phyloP scores from a whole-genome alignment of 2,113 vertebrate genomes.

The Bubo bubo region DNA sequence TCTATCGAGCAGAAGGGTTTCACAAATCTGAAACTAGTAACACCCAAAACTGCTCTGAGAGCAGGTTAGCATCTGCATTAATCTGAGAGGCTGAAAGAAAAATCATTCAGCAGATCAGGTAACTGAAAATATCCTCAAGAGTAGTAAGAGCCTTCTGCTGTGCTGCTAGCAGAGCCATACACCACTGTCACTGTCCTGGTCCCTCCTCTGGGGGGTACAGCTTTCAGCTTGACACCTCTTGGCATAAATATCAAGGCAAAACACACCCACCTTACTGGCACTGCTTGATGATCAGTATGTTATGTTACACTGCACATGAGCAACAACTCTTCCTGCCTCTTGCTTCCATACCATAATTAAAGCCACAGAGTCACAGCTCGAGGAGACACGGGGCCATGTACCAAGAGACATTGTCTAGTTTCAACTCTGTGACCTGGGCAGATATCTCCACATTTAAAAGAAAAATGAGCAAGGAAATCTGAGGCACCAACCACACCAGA shows the following conservation, averaged over 20 bases:
- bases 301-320: accelerated
- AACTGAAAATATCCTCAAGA: background rate
- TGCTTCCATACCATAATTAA: background rate
- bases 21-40: background rate
- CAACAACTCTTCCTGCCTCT: background rate
- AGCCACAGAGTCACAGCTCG: accelerated
- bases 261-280: accelerated
- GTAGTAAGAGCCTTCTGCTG: background rate
- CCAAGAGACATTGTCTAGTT: background rate
- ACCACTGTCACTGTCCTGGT: background rate
- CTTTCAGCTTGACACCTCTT: background rate
- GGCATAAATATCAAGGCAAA: background rate
- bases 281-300: background rate
- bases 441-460: background rate
- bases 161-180: background rate
- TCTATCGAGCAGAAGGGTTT: background rate
- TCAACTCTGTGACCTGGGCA: background rate
- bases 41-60: background rate
- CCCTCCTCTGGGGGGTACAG: too few relatives aligned
- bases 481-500: background rate
- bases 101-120: background rate
- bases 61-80: background rate
- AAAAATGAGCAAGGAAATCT: accelerated
- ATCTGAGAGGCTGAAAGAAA: background rate
- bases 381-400: accelerated